Conservation (phyloP, 2,888 invertebrate species). For the Aphelenchoides bicaudatus region DNA sequence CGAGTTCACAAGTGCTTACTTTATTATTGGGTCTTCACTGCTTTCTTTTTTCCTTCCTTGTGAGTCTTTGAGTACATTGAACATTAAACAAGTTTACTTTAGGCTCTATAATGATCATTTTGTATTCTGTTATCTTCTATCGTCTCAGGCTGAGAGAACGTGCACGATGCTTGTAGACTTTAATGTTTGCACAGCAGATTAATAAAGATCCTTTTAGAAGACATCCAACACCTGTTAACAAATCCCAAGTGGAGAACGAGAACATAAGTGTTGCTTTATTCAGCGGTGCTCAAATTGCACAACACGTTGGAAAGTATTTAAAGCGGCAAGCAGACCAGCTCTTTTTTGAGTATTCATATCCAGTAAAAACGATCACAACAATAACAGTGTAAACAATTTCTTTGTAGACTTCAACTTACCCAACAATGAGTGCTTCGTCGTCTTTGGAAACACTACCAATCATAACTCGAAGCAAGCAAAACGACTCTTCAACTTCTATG, state of each 20-base stretch:
- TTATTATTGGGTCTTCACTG: conserved; percentile 93
- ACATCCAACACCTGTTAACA: conserved; percentile 18
- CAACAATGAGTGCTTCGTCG: conserved; percentile 37
- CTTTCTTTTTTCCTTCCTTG: conserved; percentile 98
- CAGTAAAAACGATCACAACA: conserved; percentile 37
- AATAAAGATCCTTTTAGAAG: conserved; percentile 6
- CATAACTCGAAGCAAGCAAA: no score
- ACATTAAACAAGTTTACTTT: no score
- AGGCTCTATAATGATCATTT: no score
- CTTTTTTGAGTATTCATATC: conserved; percentile 54
- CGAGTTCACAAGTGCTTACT: conserved; percentile 94
- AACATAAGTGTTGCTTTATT: conserved; percentile 54
- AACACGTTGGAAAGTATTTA: conserved; percentile 54
- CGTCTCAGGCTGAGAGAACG: conserved; percentile 66
- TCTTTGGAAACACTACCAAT: no score
- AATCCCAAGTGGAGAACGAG: conserved; percentile 33
- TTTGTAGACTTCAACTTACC: conserved; percentile 56
- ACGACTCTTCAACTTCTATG: no score
- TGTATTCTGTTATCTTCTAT: conserved; percentile 79
- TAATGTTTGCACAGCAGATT: conserved; percentile 11
- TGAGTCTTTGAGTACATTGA: no score
- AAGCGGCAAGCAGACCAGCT: conserved; percentile 55
- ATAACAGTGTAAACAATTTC: not conserved
- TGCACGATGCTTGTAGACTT: conserved; percentile 40
- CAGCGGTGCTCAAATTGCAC: conserved; percentile 54